Evolutionary conservation across 2,113 vertebrate species (phyloP).

Genomic region (Aleadryas rufinucha): DNA sequence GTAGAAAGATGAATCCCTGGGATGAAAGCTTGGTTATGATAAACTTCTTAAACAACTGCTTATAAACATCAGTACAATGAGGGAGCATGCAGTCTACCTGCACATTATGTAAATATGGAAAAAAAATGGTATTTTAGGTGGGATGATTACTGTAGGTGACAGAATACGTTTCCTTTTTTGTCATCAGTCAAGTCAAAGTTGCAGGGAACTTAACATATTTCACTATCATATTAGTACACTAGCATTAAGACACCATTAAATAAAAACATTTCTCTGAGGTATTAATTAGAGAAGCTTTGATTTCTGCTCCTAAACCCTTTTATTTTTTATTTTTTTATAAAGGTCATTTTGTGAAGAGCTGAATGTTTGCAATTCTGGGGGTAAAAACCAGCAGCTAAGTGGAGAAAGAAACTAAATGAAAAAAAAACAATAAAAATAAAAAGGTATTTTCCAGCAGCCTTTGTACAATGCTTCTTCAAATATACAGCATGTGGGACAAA

Average conservation of each 20-base stretch:
- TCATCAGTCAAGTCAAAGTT: conserved; percentile 36
- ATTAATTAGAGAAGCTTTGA: conserved; percentile 64
- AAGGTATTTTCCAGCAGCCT: background rate
- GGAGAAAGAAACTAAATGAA: background rate
- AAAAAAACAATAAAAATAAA: background rate
- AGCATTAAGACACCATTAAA: conserved; percentile 52
- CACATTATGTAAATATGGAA: conserved; percentile 43
- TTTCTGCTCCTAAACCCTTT: conserved; percentile 43
- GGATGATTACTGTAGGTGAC: background rate
- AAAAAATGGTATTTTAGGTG: conserved; percentile 40
- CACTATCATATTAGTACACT: conserved; percentile 43
- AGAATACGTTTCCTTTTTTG: conserved; percentile 22
- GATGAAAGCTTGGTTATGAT: background rate
- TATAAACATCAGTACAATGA: conserved; percentile 24
- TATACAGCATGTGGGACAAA: background rate
- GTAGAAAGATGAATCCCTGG: background rate
- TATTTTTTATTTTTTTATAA: background rate
- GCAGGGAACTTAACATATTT: conserved; percentile 40
- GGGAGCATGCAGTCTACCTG: conserved; percentile 9
- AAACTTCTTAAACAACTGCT: background rate
- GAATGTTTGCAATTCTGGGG: background rate
- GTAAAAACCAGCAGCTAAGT: background rate
- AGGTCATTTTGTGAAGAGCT: conserved; percentile 50
- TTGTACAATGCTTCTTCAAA: background rate
- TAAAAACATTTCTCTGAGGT: conserved; percentile 37